Evolutionary conservation across 2,888 invertebrate genomes (phyloP), one percentile per base, ranked within the genome.

Genomic region (Dinocampus coccinellae): DNA sequence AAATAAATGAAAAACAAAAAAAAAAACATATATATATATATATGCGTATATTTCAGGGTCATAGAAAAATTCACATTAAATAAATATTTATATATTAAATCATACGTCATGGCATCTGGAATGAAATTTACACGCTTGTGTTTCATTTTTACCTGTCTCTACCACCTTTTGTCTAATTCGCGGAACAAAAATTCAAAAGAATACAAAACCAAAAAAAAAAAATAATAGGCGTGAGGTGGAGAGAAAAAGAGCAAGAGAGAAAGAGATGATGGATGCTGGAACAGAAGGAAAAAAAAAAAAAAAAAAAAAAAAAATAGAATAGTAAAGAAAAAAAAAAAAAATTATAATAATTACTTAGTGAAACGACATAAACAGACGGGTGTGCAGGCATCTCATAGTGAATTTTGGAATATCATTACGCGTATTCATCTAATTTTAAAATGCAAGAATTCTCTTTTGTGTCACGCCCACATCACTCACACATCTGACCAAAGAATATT

Each of bases 401-500:
- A 55, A 29, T 52, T 39, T 24, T 53, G 26, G 39, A 36, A 55
- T 67, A 62, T 57, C 63, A 62, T 72, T 67, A 72, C 72, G 67
- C 62, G 52, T 42, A 55, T 66, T 47, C 47, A 47, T 55, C 57
- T 72, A 53, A 64, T 64, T 65, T 61, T 55, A 39, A 73, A 77
- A 74, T 69, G 73, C 72, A 72, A 70, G 66, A 73, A n/a, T 62
- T 64, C 62, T 36, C 4, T 47, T 52, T 53, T 47, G 61, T 53
- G 76, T 64, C 74, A 77, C 74, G 75, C 75, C 77, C 73, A 61
- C 36, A 34, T 24, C 53, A 26, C 53, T 61, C 52, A 66, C 20
- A 55, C 34, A 66, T 11, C 29, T 36, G 36, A 24, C 36, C 24
- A 26, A 57, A 39, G 66, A 66, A 39, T 33, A n/a, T n/a, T 68